Conservation (phyloP, 2,888 invertebrate species). For the Palloptera scutellata region DNA sequence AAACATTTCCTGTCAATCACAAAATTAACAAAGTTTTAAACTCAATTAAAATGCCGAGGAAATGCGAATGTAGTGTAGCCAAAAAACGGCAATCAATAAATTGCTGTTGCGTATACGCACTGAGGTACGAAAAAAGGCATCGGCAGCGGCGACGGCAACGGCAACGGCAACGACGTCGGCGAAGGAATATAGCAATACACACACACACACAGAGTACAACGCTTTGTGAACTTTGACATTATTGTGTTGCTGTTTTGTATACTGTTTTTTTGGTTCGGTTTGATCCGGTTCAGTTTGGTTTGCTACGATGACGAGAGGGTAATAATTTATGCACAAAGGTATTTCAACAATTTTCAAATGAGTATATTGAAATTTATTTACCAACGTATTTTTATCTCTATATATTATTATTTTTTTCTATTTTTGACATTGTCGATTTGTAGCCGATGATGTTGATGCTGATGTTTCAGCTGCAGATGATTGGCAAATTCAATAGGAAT, state of each 20-base stretch:
- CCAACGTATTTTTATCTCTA: not conserved
- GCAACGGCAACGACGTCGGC: not conserved
- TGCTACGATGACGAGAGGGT: not conserved
- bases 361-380: slow-evolving; percentile 9
- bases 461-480: slow-evolving; percentile 17
- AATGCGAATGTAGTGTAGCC: not conserved
- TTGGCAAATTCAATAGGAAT: slow-evolving; percentile 18
- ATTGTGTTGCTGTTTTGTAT: not conserved
- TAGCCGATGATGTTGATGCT: slow-evolving; percentile 6
- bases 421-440: slow-evolving; percentile 4
- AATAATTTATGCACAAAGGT: slow-evolving; percentile 25
- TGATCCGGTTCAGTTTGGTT: not conserved
- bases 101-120: slow-evolving; percentile 26
- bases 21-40: slow-evolving; percentile 33
- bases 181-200: not conserved
- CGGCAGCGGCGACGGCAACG: too few species aligned
- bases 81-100: slow-evolving; percentile 3
- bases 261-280: not conserved
- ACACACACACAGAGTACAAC: too few species aligned
- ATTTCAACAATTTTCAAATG: slow-evolving; percentile 19
- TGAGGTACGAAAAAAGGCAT: not conserved
- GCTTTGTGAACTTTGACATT: slow-evolving; percentile 18
- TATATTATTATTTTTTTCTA: not conserved
- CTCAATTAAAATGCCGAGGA: slow-evolving; percentile 27
- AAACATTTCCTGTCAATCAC: slow-evolving; percentile 28